A percentile compares a stretch with the other conserved stretches of the same genome.
phyloP scores from a whole-genome alignment of 2,888 invertebrate genomes.

The Acanthococcus lagerstroemiae region DNA sequence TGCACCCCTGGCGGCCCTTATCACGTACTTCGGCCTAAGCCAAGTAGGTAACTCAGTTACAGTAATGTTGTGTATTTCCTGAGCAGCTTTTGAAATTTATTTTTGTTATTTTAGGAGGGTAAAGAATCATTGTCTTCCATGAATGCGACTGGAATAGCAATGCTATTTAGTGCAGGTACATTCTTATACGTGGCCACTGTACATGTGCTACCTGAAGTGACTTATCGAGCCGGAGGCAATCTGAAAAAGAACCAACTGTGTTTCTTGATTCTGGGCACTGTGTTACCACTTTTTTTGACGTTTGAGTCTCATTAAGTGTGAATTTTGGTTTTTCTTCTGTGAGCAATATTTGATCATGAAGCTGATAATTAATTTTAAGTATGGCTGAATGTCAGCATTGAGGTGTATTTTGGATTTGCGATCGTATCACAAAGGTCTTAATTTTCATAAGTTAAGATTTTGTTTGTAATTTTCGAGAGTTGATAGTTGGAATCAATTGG shows the following conservation, averaged over 20 bases:
- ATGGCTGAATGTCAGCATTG: background rate
- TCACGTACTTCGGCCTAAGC: conserved; percentile 89
- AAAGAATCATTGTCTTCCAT: conserved; percentile 80
- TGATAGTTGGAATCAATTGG: too few relatives aligned
- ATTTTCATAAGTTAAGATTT: too few relatives aligned
- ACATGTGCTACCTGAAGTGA: conserved; percentile 92
- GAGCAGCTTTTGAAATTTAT: background rate
- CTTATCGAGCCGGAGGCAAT: conserved; percentile 38
- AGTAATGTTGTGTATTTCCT: too few relatives aligned
- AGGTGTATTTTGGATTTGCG: background rate
- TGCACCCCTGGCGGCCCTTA: conserved; percentile 77
- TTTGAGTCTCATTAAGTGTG: conserved; percentile 68
- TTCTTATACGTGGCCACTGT: conserved; percentile 98
- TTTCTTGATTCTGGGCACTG: conserved; percentile 73
- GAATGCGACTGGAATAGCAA: conserved; percentile 91
- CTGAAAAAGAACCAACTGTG: conserved; percentile 69
- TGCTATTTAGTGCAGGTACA: conserved; percentile 98
- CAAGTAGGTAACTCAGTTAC: conserved; percentile 48
- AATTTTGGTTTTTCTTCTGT: background rate
- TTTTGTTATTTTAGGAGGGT: conserved; percentile 55
- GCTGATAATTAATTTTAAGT: too few relatives aligned
- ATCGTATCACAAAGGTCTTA: background rate
- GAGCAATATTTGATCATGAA: too few relatives aligned
- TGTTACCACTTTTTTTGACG: conserved; percentile 80
- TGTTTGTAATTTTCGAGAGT: too few relatives aligned